phyloP scores from a whole-genome alignment of 1,140 invertebrate species.

The Drosophila teissieri region DNA sequence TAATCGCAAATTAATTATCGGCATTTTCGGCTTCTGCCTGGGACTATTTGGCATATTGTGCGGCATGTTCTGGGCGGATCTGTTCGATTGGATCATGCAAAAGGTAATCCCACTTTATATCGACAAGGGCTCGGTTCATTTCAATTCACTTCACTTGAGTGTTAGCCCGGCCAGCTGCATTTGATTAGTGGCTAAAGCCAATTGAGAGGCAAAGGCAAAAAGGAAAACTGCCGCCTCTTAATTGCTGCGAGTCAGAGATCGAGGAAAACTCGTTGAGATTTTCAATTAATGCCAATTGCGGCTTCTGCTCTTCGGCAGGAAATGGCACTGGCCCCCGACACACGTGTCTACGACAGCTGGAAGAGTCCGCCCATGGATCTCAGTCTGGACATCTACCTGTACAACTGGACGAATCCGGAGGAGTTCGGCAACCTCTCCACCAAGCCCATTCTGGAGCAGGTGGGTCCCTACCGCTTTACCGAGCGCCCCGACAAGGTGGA shows the following conservation, averaged over 20 bases:
- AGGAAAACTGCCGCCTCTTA: slow-evolving; percentile 44
- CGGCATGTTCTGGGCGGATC: slow-evolving; percentile 81
- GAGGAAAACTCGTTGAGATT: slow-evolving; percentile 58
- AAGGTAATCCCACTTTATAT: slow-evolving; percentile 60
- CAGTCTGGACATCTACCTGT: slow-evolving; percentile 91
- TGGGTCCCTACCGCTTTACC: slow-evolving; percentile 90
- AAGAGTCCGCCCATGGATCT: slow-evolving; percentile 90
- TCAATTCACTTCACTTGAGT: not conserved
- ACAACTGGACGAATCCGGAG: slow-evolving; percentile 92
- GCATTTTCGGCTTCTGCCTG: slow-evolving; percentile 72
- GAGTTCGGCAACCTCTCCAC: slow-evolving; percentile 85
- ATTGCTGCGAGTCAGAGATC: slow-evolving; percentile 31
- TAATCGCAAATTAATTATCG: slow-evolving; percentile 69
- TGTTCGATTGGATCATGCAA: slow-evolving; percentile 79
- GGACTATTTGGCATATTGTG: slow-evolving; percentile 72
- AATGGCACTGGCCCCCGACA: slow-evolving; percentile 87
- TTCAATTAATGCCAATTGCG: slow-evolving; percentile 71
- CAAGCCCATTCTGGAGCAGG: slow-evolving; percentile 88
- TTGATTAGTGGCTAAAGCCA: slow-evolving; percentile 46
- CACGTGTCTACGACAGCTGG: slow-evolving; percentile 89
- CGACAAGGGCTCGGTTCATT: not conserved
- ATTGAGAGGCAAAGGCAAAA: slow-evolving; percentile 34
- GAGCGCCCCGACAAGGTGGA: slow-evolving; percentile 90
- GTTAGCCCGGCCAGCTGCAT: slow-evolving; percentile 55
- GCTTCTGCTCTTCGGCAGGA: slow-evolving; percentile 85